A percentile compares a stretch with the other conserved stretches of the same genome.
Evolutionary conservation across 2,113 vertebrate species (phyloP).

Genomic region (Podarcis muralis): DNA sequence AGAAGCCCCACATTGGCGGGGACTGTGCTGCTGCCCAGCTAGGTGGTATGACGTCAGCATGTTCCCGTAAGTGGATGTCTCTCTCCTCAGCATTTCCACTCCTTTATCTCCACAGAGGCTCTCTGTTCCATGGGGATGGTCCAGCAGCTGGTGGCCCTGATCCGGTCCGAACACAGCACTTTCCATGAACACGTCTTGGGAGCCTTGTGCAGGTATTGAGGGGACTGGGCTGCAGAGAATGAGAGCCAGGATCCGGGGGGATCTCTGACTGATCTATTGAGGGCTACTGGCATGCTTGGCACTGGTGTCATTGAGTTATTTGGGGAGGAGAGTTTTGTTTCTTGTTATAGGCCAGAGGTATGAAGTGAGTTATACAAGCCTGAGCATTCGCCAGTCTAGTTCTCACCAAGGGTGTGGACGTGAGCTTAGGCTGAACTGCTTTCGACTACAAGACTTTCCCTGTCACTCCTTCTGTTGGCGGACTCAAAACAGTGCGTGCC

Average conservation of each 20-base stretch:
- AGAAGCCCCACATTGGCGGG: too few relatives aligned
- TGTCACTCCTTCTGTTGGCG: background rate
- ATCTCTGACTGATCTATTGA: background rate
- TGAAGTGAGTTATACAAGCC: background rate
- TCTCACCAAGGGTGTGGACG: background rate
- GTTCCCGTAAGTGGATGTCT: too few relatives aligned
- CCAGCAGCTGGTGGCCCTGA: conserved; percentile 67
- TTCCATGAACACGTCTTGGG: conserved; percentile 73
- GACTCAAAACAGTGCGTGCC: background rate
- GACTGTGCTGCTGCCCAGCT: too few relatives aligned
- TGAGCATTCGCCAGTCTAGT: too few relatives aligned
- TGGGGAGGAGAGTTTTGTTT: background rate
- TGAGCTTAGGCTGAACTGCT: background rate
- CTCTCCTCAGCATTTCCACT: too few relatives aligned
- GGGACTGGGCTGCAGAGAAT: background rate
- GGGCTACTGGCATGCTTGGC: too few relatives aligned
- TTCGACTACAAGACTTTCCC: too few relatives aligned
- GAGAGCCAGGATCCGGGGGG: background rate
- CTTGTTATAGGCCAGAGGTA: background rate
- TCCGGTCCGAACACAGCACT: conserved; percentile 23
- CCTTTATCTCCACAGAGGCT: conserved; percentile 69
- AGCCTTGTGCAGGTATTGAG: conserved; percentile 82
- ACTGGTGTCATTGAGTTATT: background rate
- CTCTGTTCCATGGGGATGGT: conserved; percentile 92
- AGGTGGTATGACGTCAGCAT: too few relatives aligned